Percentiles rank a stretch among this genome's conserved stretches.
These are phyloP conservation scores for Aplidium turbinatum DNA, from an alignment of 23 tunicate genomes.

Conservation along the genomic window DNA sequence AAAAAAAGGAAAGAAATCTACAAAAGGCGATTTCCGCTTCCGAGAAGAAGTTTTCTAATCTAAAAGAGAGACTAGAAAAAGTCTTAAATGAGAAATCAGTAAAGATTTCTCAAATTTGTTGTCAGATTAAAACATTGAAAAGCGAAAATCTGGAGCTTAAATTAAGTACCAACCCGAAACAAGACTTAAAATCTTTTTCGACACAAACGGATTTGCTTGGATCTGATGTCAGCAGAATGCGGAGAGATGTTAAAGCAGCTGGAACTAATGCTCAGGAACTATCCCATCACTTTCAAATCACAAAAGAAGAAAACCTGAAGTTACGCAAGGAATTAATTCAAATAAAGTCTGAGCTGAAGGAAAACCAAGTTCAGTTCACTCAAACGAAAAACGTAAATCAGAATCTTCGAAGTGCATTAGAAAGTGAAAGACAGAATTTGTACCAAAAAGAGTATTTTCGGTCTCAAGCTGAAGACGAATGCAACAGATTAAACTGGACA, in stretches of 20 bases:
- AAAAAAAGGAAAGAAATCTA: neutral
- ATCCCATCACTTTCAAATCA: too few species aligned
- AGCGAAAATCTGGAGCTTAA: constrained; percentile 9
- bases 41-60: neutral
- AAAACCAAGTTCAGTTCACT: neutral
- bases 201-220: neutral
- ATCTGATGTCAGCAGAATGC: neutral
- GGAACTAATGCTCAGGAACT: neutral
- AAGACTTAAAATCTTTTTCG: neutral
- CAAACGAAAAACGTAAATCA: neutral
- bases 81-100: neutral
- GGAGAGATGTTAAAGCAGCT: neutral
- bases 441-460: neutral
- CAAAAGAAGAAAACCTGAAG: neutral
- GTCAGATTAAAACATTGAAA: constrained; percentile 3
- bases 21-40: neutral
- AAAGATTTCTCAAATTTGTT: neutral
- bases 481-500: constrained; percentile 14
- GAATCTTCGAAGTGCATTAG: neutral
- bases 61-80: neutral
- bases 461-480: constrained; percentile 2
- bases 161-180: neutral
- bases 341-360: too few species aligned
- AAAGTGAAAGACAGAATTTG: neutral
- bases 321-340: neutral